These are phyloP conservation scores for Drosophila nasuta DNA, from an alignment of 1,140 invertebrate species.

Conservation along the genomic window DNA sequence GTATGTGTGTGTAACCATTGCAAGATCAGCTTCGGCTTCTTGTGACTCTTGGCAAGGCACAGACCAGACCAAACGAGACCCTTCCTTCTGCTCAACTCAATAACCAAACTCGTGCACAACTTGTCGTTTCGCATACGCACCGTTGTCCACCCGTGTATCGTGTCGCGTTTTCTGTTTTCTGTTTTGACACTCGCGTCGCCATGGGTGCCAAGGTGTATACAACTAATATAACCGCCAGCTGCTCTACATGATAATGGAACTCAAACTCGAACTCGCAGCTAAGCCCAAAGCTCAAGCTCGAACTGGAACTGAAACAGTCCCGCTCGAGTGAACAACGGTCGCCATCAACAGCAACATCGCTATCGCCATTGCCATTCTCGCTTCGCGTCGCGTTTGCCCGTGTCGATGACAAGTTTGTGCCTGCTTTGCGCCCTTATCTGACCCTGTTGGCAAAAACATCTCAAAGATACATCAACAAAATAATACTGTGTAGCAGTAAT, in stretches of 20 bases:
- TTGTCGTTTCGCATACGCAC: conserved; percentile 70
- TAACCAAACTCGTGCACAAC: conserved; percentile 47
- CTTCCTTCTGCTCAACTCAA: conserved; percentile 16
- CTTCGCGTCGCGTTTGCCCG: conserved; percentile 62
- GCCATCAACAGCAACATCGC: conserved; percentile 40
- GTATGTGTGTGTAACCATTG: conserved; percentile 47
- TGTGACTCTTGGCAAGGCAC: conserved; percentile 24
- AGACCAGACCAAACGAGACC: conserved; percentile 39
- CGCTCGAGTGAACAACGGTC: conserved; percentile 72
- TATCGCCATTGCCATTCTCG: conserved; percentile 42
- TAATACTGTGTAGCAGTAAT: conserved; percentile 33
- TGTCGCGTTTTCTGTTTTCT: conserved; percentile 30
- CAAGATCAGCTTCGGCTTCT: conserved; percentile 57
- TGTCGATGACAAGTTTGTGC: conserved; percentile 48
- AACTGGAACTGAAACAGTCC: conserved; percentile 43
- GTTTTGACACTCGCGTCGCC: conserved; percentile 74
- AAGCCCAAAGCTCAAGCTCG: conserved; percentile 29
- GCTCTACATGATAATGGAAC: conserved; percentile 43
- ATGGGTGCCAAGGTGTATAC: conserved; percentile 76
- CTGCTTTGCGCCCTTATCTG: conserved; percentile 46
- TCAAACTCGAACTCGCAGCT: conserved; percentile 33
- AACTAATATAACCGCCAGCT: conserved; percentile 56
- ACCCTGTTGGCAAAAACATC: conserved; percentile 49
- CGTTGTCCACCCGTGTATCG: conserved; percentile 42
- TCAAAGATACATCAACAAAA: conserved; percentile 29